These are phyloP conservation scores for Drosophila mauritiana DNA, from an alignment of 1,140 invertebrate species.

Conservation along the genomic window DNA sequence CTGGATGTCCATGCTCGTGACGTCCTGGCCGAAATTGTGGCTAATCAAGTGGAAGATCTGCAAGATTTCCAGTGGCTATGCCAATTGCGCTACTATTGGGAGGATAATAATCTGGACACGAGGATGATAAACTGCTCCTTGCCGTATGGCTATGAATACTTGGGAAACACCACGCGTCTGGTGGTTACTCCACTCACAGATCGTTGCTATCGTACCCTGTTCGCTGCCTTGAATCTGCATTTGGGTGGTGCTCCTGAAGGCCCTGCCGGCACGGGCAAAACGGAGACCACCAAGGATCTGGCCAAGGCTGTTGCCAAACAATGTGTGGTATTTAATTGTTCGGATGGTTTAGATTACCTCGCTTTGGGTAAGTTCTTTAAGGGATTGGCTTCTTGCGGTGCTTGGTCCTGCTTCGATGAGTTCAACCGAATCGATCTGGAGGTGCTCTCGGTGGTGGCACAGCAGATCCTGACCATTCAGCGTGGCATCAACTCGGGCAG, in stretches of 20 bases:
- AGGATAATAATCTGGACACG: constrained; percentile 90
- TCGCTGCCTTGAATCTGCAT: constrained; percentile 94
- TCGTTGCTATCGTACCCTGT: constrained; percentile 96
- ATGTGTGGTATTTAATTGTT: constrained; percentile 98
- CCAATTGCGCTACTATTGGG: constrained; percentile 97
- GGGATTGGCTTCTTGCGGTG: constrained; percentile 97
- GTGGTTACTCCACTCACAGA: constrained; percentile 97
- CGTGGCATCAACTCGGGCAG: constrained; percentile 91
- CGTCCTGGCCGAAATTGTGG: constrained; percentile 90
- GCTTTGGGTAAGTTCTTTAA: constrained; percentile 98
- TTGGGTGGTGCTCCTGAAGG: constrained; percentile 96
- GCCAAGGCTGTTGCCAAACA: constrained; percentile 98
- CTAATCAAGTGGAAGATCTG: constrained; percentile 88
- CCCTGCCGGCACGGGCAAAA: constrained; percentile 97
- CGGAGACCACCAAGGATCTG: constrained; percentile 98
- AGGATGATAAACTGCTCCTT: constrained; percentile 96
- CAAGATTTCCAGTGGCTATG: constrained; percentile 96
- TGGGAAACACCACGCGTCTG: constrained; percentile 94
- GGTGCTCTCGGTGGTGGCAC: constrained; percentile 96
- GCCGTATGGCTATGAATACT: constrained; percentile 97
- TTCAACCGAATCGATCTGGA: constrained; percentile 94
- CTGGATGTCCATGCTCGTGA: constrained; percentile 97
- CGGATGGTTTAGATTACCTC: constrained; percentile 95
- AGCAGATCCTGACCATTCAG: constrained; percentile 93
- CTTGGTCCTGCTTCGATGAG: constrained; percentile 99